Percentiles rank a stretch among this genome's conserved stretches.
Conservation (phyloP, 2,797 vertebrate genomes). For the Myotis findleyi region DNA sequence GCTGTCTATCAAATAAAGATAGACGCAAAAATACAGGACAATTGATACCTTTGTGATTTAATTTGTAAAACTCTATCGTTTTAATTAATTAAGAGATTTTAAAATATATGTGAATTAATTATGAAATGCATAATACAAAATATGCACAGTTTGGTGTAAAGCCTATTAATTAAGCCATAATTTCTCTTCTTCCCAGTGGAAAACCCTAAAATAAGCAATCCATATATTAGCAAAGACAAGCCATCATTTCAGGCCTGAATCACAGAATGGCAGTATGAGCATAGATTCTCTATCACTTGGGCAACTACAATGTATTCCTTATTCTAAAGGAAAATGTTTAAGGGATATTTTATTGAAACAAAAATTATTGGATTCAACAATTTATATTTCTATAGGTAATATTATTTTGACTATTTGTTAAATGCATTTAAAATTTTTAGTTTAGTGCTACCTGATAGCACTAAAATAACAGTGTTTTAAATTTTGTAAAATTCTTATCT, state of each 20-base stretch:
- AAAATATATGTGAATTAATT: constrained; percentile 41
- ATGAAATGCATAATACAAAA: constrained; percentile 21
- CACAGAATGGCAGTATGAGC: not conserved
- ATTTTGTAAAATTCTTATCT: not conserved
- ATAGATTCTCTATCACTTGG: constrained; percentile 26
- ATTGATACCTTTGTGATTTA: not conserved
- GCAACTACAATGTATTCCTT: not conserved
- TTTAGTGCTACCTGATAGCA: not conserved
- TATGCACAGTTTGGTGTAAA: not conserved
- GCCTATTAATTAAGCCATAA: constrained; percentile 1
- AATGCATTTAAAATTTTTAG: constrained; percentile 29
- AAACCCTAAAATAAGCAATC: constrained; percentile 7
- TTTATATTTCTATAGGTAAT: constrained; percentile 4
- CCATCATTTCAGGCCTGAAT: constrained; percentile 48
- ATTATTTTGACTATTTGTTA: constrained; percentile 9
- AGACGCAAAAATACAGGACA: not conserved
- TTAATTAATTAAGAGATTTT: constrained; percentile 30
- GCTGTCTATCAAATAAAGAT: not conserved
- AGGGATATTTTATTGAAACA: not conserved
- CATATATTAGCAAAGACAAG: not conserved
- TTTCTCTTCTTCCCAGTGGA: constrained; percentile 8
- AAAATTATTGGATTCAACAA: not conserved
- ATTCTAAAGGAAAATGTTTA: constrained; percentile 34
- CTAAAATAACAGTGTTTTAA: not conserved
- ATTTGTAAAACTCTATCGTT: not conserved